Conservation (phyloP, 2,888 invertebrate genomes). For the Acleris holmiana region DNA sequence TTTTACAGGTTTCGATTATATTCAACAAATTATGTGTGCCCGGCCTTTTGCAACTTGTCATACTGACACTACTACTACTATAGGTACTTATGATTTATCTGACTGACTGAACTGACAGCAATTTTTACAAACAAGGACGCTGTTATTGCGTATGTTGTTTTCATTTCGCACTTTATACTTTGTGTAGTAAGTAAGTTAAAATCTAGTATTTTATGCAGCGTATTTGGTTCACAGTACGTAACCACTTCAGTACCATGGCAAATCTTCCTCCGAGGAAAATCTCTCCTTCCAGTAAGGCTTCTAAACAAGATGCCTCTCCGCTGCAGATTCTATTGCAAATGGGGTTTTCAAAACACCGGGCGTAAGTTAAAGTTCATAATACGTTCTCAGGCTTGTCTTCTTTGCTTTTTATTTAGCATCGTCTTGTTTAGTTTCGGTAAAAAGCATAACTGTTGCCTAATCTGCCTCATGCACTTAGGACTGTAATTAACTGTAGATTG, state of each 20-base stretch:
- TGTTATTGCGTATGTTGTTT: conserved; percentile 16
- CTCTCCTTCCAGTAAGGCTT: conserved; percentile 88
- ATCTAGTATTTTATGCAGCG: conserved; percentile 54
- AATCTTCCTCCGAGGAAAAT: conserved; percentile 91
- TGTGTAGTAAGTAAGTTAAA: background rate
- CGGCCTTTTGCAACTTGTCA: background rate
- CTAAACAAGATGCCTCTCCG: conserved; percentile 90
- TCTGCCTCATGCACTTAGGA: too few species aligned
- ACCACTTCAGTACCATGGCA: conserved; percentile 83
- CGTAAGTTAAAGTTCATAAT: conserved; percentile 85
- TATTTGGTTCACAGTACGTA: conserved; percentile 46
- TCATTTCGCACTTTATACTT: conserved; percentile 7
- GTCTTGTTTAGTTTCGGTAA: too few species aligned
- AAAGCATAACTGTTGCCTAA: too few species aligned
- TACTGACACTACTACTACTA: background rate
- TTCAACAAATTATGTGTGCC: background rate
- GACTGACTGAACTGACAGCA: background rate
- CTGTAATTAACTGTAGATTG: conserved; percentile 82
- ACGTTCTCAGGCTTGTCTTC: too few species aligned
- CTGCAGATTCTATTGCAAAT: conserved; percentile 93
- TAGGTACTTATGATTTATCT: too few species aligned
- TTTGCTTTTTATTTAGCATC: too few species aligned
- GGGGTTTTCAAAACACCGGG: conserved; percentile 94
- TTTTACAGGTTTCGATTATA: too few species aligned
- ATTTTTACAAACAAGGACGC: conserved; percentile 34